Conservation (phyloP, 2,888 invertebrate species). For the Macrophya annulata region DNA sequence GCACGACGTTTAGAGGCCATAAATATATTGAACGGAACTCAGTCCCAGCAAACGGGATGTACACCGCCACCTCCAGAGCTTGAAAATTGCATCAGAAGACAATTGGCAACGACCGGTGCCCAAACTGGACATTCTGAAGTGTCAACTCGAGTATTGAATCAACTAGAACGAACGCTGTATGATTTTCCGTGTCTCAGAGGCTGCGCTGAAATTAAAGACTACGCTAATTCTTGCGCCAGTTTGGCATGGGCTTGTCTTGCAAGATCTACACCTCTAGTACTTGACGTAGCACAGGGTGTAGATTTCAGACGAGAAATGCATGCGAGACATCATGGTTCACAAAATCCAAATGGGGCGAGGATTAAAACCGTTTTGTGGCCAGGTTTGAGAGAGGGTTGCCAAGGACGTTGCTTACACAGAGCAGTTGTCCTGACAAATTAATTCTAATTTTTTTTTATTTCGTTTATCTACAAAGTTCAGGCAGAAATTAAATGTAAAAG, state of each 20-base stretch:
- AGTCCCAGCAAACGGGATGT: slow-evolving; percentile 44
- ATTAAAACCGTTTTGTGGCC: slow-evolving; percentile 85
- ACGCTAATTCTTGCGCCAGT: slow-evolving; percentile 90
- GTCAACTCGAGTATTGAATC: slow-evolving; percentile 75
- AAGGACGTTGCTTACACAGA: slow-evolving; percentile 83
- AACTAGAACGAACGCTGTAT: slow-evolving; percentile 94
- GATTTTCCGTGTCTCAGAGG: slow-evolving; percentile 95
- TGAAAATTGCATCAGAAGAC: slow-evolving; percentile 73
- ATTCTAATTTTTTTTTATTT: slow-evolving; percentile 35
- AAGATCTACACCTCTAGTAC: slow-evolving; percentile 71
- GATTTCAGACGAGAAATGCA: slow-evolving; percentile 82
- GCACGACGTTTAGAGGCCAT: slow-evolving; percentile 72
- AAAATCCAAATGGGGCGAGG: slow-evolving; percentile 80
- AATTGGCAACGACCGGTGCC: slow-evolving; percentile 72
- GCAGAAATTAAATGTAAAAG: background rate
- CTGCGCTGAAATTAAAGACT: slow-evolving; percentile 89
- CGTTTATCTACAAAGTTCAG: background rate
- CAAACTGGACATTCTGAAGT: slow-evolving; percentile 73
- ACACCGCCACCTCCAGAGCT: slow-evolving; percentile 64
- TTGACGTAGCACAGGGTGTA: slow-evolving; percentile 71
- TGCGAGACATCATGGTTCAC: slow-evolving; percentile 82
- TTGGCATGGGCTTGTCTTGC: slow-evolving; percentile 89
- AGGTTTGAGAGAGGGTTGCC: slow-evolving; percentile 81
- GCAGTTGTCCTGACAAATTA: slow-evolving; percentile 83
- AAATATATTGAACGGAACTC: slow-evolving; percentile 70